These are phyloP conservation scores for Gorsachius goisagi DNA, from an alignment of 2,113 vertebrate genomes.

Conservation along the genomic window DNA sequence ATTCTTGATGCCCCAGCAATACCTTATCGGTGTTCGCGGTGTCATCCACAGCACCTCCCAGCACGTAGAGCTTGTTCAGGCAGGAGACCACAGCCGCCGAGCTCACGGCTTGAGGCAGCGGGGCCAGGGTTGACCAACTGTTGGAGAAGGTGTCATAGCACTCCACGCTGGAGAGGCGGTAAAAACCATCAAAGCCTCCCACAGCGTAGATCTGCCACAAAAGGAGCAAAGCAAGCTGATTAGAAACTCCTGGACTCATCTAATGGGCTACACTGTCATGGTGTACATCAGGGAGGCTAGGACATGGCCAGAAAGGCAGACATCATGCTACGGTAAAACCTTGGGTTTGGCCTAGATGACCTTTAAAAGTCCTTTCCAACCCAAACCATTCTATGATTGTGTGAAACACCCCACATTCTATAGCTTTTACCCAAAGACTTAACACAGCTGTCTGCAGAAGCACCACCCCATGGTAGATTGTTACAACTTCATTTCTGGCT, in stretches of 20 bases:
- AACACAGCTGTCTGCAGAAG: not conserved
- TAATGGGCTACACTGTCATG: fast-evolving
- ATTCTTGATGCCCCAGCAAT: not conserved
- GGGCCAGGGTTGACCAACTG: conserved; percentile 62
- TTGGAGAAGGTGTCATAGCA: conserved; percentile 78
- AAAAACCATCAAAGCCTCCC: conserved; percentile 77
- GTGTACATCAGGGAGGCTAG: fast-evolving
- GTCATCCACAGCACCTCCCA: conserved; percentile 75
- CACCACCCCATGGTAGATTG: not conserved
- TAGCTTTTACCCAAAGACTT: not conserved
- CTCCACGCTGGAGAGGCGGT: conserved; percentile 74
- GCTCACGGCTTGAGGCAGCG: conserved; percentile 74
- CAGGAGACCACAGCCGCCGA: conserved; percentile 71
- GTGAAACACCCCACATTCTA: not conserved
- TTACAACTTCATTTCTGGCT: not conserved
- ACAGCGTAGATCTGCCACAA: conserved; percentile 70
- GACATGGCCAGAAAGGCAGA: not conserved
- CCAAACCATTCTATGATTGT: not conserved
- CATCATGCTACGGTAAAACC: not conserved
- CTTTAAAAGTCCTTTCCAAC: not conserved
- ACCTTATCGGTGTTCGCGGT: conserved; percentile 75
- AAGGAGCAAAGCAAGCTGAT: not conserved
- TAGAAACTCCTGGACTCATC: not conserved
- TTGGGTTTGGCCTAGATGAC: not conserved
- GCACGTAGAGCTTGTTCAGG: conserved; percentile 72